Evolutionary conservation across 2,113 vertebrate species (phyloP), one percentile per base, ranked within the genome.

Genomic region (Campylorhamphus procurvoides): DNA sequence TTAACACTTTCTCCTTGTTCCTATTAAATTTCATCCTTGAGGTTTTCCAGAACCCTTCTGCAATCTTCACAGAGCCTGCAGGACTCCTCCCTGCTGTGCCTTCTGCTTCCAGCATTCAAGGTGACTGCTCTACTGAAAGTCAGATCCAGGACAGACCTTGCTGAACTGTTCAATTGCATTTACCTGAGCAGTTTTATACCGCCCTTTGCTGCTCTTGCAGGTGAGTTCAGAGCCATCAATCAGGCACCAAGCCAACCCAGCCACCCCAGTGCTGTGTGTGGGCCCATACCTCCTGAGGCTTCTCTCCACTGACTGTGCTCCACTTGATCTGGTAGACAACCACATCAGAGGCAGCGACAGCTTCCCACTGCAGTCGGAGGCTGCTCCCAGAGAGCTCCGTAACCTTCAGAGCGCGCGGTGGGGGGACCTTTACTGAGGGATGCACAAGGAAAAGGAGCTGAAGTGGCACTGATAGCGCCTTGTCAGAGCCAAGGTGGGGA

Each of bases 271-370:
- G 33, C 31, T 24, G 14, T 14, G 18, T 11, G 4, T 10, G 25
- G 24, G 42, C 76, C 59, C 9, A 0, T 87, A 99, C 99, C 99
- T 99, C 99, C 33, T 96, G 98, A 66, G 99, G 97, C 81, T 98
- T 97, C 49, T 99, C 98, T 76, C 98, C 99, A 40, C 98, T 97
- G 23, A 98, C 97, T 5, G 98, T 98, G 44, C 97, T 99, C 99
- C 99, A 99, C 86, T 98, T 99, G 97, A 99, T 99, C 95, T 99
- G 98, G 67, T 99, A 99, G 19, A 98, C 98, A 12, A 98, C 98
- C 12, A 99, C 99, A 1, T 99, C 98, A 0, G 98, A 98, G 2
- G 98, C 98, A 9, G 98, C 98, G 0, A 98, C 97, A 0, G 98
- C 96, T 52, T 98, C 98, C 99, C 99, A 99, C 33, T 97, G 97